Conservation (phyloP, 2,113 vertebrate species). For the Tragelaphus scriptus region DNA sequence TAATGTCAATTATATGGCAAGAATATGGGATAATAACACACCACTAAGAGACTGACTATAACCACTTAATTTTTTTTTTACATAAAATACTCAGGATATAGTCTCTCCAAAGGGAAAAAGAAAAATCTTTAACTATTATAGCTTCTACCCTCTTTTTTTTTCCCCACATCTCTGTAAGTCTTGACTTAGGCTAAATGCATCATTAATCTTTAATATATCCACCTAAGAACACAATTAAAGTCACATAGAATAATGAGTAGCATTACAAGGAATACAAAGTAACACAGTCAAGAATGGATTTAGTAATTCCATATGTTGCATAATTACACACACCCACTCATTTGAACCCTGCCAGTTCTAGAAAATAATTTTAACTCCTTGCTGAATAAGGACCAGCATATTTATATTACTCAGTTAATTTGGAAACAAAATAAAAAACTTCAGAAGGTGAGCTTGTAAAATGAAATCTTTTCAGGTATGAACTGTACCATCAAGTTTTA, state of each 20-base stretch:
- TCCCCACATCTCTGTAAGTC: slow-evolving; percentile 56
- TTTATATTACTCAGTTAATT: not conserved
- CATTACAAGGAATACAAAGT: slow-evolving; percentile 43
- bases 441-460: not conserved
- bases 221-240: slow-evolving; percentile 64
- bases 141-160: slow-evolving; percentile 22
- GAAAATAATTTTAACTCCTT: not conserved
- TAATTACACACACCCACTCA: not conserved
- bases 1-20: slow-evolving; percentile 24
- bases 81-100: slow-evolving; percentile 43
- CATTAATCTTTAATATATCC: slow-evolving; percentile 65
- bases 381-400: not conserved
- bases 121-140: slow-evolving; percentile 57
- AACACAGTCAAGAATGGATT: slow-evolving; percentile 26
- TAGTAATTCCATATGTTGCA: not conserved
- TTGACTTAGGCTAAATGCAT: slow-evolving; percentile 58
- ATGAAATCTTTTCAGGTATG: not conserved
- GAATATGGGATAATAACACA: not conserved
- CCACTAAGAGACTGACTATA: slow-evolving; percentile 7
- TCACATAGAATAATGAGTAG: slow-evolving; percentile 52
- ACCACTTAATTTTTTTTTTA: slow-evolving; percentile 1
- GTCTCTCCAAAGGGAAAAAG: slow-evolving; percentile 24
- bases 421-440: not conserved
- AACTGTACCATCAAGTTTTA: not conserved
- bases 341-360: not conserved